Evolutionary conservation across 2,888 invertebrate species (phyloP).

Genomic region (Stenoptilia bipunctidactyla): DNA sequence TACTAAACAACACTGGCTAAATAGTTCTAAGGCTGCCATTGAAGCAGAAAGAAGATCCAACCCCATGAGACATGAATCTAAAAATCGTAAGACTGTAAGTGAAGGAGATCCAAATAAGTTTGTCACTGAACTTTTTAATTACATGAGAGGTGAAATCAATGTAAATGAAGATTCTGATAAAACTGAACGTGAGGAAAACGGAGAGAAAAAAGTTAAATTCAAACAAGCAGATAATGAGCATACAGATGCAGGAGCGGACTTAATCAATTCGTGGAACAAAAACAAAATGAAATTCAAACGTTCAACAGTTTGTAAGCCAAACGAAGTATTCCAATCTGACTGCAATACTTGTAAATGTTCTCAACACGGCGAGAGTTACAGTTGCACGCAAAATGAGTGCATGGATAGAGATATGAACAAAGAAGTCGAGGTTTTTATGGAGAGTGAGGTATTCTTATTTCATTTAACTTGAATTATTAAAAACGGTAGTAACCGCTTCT

Average conservation of each 20-base stretch:
- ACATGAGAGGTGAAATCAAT: too few species aligned
- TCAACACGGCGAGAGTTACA: constrained; percentile 53
- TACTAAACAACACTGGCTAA: too few species aligned
- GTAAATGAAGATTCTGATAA: too few species aligned
- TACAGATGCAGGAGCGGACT: neutral
- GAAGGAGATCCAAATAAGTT: too few species aligned
- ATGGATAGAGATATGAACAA: constrained; percentile 34
- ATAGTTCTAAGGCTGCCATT: too few species aligned
- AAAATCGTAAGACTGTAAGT: too few species aligned
- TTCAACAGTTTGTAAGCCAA: constrained; percentile 46
- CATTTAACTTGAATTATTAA: too few species aligned
- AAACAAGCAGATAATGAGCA: neutral
- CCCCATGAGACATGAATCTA: too few species aligned
- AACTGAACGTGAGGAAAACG: neutral
- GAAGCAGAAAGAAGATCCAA: too few species aligned
- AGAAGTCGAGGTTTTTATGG: constrained; percentile 57
- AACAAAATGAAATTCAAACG: constrained; percentile 25
- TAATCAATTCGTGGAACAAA: neutral
- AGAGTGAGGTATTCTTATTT: constrained; percentile 47
- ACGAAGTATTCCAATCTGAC: constrained; percentile 53
- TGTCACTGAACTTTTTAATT: too few species aligned
- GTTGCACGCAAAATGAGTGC: constrained; percentile 64
- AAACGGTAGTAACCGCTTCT: too few species aligned
- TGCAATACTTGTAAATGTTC: constrained; percentile 71
- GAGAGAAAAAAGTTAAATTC: neutral